Evolutionary conservation across 2,888 invertebrate genomes (phyloP).

Genomic region (Andrena minutula): DNA sequence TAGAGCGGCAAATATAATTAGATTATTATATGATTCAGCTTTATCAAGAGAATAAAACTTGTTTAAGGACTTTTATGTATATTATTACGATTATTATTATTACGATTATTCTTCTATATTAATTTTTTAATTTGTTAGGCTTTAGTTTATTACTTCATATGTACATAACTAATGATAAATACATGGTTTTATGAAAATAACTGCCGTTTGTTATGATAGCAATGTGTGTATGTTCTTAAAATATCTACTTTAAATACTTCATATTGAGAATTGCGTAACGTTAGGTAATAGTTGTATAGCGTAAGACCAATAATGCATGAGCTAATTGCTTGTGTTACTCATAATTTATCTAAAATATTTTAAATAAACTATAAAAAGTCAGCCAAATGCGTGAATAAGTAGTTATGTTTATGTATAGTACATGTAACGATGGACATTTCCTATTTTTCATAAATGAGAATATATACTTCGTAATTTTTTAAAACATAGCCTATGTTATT

Average conservation of each 20-base stretch:
- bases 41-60: slow-evolving; percentile 42
- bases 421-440: slow-evolving; percentile 53
- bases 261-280: slow-evolving; percentile 45
- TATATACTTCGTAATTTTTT: slow-evolving; percentile 58
- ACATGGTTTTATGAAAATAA: slow-evolving; percentile 62
- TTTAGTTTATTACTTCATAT: slow-evolving; percentile 64
- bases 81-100: slow-evolving; percentile 55
- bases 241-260: slow-evolving; percentile 49
- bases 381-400: slow-evolving; percentile 56
- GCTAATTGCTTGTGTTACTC: slow-evolving; percentile 45
- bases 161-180: slow-evolving; percentile 67
- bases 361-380: slow-evolving; percentile 49
- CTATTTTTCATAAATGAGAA: slow-evolving; percentile 56
- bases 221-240: slow-evolving; percentile 56
- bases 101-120: slow-evolving; percentile 47
- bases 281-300: slow-evolving; percentile 48
- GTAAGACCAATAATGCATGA: slow-evolving; percentile 53
- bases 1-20: slow-evolving; percentile 47
- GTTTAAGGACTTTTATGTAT: slow-evolving; percentile 57
- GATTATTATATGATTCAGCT: slow-evolving; percentile 48
- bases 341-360: slow-evolving; percentile 56
- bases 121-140: slow-evolving; percentile 58
- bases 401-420: slow-evolving; percentile 54
- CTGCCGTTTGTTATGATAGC: slow-evolving; percentile 61
- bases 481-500: slow-evolving; percentile 45